Conservation (phyloP, 2,797 vertebrate genomes). For the Oreortyx pictus region DNA sequence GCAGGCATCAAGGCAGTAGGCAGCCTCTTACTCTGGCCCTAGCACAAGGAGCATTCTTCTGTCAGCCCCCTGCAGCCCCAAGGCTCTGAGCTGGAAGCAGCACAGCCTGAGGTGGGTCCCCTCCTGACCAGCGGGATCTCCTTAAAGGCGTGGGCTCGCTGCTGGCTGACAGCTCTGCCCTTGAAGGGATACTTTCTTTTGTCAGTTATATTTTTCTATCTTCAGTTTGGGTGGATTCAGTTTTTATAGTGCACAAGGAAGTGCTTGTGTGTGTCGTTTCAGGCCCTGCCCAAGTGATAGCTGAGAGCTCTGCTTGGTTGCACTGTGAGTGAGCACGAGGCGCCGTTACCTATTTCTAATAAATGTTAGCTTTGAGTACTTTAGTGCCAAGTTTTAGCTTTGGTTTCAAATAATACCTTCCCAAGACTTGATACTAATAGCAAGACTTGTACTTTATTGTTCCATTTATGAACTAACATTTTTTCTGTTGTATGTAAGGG, state of each 20-base stretch:
- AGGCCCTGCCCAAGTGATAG: not conserved
- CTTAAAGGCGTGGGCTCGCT: not conserved
- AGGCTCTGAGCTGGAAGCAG: not conserved
- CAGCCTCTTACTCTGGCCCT: not conserved
- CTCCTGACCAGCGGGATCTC: not conserved
- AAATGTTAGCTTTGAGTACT: not conserved
- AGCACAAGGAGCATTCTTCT: not conserved
- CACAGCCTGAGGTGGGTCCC: not conserved
- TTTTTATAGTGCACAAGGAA: not conserved
- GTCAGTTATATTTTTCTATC: not conserved
- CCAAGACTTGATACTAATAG: not conserved
- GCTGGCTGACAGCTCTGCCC: fast-evolving
- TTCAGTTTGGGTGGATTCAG: not conserved
- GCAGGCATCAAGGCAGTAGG: not conserved
- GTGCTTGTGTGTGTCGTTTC: not conserved
- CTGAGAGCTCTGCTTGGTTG: not conserved
- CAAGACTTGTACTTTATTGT: not conserved
- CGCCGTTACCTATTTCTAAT: not conserved
- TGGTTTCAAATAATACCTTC: not conserved
- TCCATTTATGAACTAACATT: not conserved
- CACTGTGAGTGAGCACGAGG: not conserved
- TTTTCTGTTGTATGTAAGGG: not conserved
- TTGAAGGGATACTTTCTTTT: not conserved
- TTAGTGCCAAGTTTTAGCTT: not conserved
- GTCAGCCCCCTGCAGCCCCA: not conserved